These are phyloP conservation scores for Muschampia plurimacula DNA, from an alignment of 2,888 invertebrate species.

Conservation along the genomic window DNA sequence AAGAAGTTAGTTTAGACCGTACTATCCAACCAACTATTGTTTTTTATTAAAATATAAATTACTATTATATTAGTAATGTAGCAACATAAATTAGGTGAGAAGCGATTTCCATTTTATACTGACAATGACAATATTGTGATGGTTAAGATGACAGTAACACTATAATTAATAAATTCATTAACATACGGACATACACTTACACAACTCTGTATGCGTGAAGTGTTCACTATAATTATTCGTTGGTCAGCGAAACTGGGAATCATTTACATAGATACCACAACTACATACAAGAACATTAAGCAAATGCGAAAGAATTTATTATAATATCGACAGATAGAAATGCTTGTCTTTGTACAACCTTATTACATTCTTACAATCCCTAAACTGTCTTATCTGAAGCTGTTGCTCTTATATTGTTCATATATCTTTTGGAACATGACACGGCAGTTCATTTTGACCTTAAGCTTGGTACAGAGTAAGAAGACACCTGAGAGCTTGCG, in stretches of 20 bases:
- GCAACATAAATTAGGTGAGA: too few relatives aligned
- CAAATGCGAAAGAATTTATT: not conserved
- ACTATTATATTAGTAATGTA: too few relatives aligned
- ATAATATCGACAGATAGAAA: not conserved
- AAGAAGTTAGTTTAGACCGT: too few relatives aligned
- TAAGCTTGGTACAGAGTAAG: constrained; percentile 94
- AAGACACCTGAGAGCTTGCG: constrained; percentile 98
- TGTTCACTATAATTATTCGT: constrained; percentile 15
- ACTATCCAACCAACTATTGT: too few relatives aligned
- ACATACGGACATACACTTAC: not conserved
- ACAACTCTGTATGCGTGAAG: not conserved
- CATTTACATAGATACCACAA: constrained; percentile 9
- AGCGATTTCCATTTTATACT: too few relatives aligned
- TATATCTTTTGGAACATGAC: constrained; percentile 94
- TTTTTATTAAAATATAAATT: too few relatives aligned
- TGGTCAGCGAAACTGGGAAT: constrained; percentile 19
- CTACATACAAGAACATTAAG: constrained; percentile 10
- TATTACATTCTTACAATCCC: not conserved
- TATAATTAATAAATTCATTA: too few relatives aligned
- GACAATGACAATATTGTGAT: too few relatives aligned
- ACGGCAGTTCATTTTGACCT: constrained; percentile 92
- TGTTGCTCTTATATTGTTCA: constrained; percentile 84
- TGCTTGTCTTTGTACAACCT: not conserved
- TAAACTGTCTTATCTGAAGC: constrained; percentile 19
- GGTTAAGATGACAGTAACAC: too few relatives aligned